These are phyloP conservation scores for Chesias legatella DNA, from an alignment of 2,888 invertebrate genomes.

Conservation along the genomic window DNA sequence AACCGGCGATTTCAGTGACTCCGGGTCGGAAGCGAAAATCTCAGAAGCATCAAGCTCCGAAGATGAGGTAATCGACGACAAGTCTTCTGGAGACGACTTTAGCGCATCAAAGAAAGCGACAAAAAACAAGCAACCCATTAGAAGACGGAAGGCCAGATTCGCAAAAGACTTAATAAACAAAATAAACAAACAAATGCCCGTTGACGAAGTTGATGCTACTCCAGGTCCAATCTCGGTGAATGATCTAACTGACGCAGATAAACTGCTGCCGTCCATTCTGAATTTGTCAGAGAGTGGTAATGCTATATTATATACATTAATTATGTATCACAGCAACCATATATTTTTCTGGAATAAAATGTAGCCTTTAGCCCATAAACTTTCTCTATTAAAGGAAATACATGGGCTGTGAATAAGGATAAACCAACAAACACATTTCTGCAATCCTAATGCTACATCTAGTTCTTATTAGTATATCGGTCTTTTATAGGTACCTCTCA, in stretches of 20 bases:
- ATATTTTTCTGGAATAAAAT: too few species aligned
- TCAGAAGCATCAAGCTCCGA: conserved; percentile 50
- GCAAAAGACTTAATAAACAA: conserved; percentile 51
- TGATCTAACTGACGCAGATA: conserved; percentile 69
- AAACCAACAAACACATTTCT: too few species aligned
- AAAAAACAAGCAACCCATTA: conserved; percentile 19
- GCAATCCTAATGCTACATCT: too few species aligned
- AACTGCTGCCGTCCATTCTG: conserved; percentile 63
- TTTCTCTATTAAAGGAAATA: too few species aligned
- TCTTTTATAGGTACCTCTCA: too few species aligned
- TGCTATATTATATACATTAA: too few species aligned
- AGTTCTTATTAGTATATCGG: too few species aligned
- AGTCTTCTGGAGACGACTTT: conserved; percentile 58
- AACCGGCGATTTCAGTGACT: conserved; percentile 69
- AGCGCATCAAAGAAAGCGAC: conserved; percentile 30
- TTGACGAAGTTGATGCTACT: conserved; percentile 31
- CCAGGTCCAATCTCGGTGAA: conserved; percentile 53
- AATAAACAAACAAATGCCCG: conserved; percentile 45
- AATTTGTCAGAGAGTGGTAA: conserved; percentile 77
- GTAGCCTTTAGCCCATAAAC: too few species aligned
- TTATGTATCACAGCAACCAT: too few species aligned
- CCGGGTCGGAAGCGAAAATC: conserved; percentile 73
- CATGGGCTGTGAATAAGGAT: too few species aligned
- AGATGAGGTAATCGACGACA: conserved; percentile 38
- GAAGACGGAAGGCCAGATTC: conserved; percentile 41